phyloP scores from a whole-genome alignment of 1,140 invertebrate species.

The Magallana angulata region DNA sequence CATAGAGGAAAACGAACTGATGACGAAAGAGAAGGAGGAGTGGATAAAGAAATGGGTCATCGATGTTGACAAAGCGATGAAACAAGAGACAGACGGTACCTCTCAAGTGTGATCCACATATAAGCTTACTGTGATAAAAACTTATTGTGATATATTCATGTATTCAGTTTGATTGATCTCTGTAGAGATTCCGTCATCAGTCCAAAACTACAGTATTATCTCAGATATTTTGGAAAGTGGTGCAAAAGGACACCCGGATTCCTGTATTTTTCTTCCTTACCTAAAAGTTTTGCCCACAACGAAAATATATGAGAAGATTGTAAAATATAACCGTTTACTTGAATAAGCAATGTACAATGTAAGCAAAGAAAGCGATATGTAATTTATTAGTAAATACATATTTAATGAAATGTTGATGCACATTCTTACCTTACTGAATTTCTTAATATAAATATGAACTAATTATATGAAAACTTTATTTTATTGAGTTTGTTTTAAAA shows the following conservation, averaged over 20 bases:
- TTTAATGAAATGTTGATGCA: no score
- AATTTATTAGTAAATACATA: no score
- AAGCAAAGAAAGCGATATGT: no score
- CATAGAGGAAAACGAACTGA: slow-evolving; percentile 74
- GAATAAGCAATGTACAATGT: no score
- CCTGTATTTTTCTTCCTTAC: no score
- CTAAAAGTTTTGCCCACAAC: no score
- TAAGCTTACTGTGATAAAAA: background rate
- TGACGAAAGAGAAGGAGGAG: slow-evolving; percentile 67
- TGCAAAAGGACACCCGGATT: no score
- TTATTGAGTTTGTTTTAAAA: background rate
- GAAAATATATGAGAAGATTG: no score
- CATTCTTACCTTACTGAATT: no score
- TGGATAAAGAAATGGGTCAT: slow-evolving; percentile 71
- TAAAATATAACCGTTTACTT: no score
- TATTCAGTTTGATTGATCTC: background rate
- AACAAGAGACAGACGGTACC: background rate
- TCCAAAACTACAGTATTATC: slow-evolving; percentile 5
- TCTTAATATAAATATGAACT: no score
- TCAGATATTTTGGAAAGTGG: no score
- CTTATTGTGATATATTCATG: background rate
- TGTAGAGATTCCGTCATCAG: background rate
- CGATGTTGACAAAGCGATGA: slow-evolving; percentile 66
- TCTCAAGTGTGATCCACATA: background rate
- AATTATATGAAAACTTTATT: background rate